Conservation (phyloP, 2,797 vertebrate species). For the Champsocephalus esox region DNA sequence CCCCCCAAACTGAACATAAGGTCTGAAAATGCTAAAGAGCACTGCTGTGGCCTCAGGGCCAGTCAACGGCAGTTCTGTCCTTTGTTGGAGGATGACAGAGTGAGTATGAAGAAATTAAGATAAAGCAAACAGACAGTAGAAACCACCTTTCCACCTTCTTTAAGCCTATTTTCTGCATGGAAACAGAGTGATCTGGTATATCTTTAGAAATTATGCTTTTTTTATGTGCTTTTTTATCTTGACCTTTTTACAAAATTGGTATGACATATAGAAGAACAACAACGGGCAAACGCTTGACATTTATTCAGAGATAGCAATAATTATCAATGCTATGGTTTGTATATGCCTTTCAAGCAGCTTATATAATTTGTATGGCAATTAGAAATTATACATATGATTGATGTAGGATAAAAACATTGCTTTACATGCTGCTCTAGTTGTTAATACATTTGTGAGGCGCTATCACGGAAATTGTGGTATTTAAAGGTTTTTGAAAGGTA, state of each 20-base stretch:
- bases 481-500: no score
- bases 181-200: slow-evolving; percentile 39
- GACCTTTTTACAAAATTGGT: slow-evolving; percentile 50
- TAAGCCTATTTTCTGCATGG: slow-evolving; percentile 59
- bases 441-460: no score
- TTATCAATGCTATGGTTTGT: slow-evolving; percentile 38
- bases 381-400: not conserved
- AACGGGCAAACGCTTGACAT: slow-evolving; percentile 63
- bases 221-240: slow-evolving; percentile 7
- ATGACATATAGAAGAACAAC: slow-evolving; percentile 48
- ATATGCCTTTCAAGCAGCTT: slow-evolving; percentile 24
- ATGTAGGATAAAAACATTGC: slow-evolving; percentile 12
- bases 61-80: slow-evolving; percentile 41
- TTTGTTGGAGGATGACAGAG: slow-evolving; percentile 58
- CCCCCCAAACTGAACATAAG: slow-evolving; percentile 44
- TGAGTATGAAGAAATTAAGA: slow-evolving; percentile 54
- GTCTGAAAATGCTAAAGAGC: slow-evolving; percentile 85
- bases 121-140: slow-evolving; percentile 69
- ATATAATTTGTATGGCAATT: slow-evolving; percentile 5
- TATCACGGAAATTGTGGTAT: no score
- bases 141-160: slow-evolving; percentile 47
- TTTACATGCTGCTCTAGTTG: slow-evolving; percentile 6
- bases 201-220: slow-evolving; percentile 16
- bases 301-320: slow-evolving; percentile 52
- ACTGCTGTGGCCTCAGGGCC: slow-evolving; percentile 70